Evolutionary conservation across 2,888 invertebrate species (phyloP).

Genomic region (Noctua comes): DNA sequence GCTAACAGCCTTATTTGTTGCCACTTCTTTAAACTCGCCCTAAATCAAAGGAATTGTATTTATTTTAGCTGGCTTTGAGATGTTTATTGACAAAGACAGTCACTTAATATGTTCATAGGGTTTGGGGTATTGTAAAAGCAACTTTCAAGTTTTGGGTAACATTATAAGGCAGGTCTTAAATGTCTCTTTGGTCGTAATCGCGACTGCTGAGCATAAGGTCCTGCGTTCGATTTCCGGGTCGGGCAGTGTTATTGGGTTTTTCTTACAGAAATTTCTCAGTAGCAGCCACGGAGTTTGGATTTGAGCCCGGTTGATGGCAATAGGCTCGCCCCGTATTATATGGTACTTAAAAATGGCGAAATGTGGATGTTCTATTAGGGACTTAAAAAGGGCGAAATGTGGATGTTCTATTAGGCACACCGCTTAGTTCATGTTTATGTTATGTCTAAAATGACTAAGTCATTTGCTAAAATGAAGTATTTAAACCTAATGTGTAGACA

Average conservation of each 20-base stretch:
- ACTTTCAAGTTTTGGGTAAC: neutral
- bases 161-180: neutral
- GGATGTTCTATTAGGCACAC: too few relatives aligned
- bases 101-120: neutral
- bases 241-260: too few relatives aligned
- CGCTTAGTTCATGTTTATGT: too few relatives aligned
- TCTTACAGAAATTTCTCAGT: neutral
- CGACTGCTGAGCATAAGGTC: neutral
- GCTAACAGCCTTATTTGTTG: constrained; percentile 88
- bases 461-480: too few relatives aligned
- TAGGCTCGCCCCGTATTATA: too few relatives aligned
- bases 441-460: too few relatives aligned
- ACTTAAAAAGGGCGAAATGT: too few relatives aligned
- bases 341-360: too few relatives aligned
- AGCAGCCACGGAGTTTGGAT: neutral
- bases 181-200: neutral
- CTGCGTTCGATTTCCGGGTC: neutral
- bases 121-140: neutral
- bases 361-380: too few relatives aligned
- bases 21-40: constrained; percentile 74
- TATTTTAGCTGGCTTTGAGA: constrained; percentile 46
- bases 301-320: neutral
- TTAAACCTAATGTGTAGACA: too few relatives aligned
- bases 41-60: constrained; percentile 70
- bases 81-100: constrained; percentile 37